phyloP scores from a whole-genome alignment of 35 echinoderm and acorn worm species.

The Patiria miniata region DNA sequence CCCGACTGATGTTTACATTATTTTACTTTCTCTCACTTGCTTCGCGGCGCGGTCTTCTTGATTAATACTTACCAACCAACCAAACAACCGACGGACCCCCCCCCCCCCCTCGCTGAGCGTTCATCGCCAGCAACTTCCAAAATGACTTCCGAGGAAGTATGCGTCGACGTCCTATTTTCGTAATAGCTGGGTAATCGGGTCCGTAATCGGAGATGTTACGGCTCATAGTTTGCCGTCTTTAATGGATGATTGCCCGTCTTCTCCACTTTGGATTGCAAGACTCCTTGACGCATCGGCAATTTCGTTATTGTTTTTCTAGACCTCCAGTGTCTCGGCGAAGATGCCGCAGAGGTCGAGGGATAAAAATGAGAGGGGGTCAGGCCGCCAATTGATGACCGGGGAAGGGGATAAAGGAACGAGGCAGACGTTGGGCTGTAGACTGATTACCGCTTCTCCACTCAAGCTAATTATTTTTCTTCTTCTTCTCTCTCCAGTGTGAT shows the following conservation, averaged over 20 bases:
- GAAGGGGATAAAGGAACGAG: not conserved
- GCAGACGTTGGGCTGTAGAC: not conserved
- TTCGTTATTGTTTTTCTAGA: constrained; percentile 20
- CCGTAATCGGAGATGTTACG: constrained; percentile 25
- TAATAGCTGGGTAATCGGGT: constrained; percentile 28
- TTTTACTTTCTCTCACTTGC: constrained; percentile 8
- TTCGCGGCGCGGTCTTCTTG: too few species aligned
- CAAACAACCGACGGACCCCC: not conserved
- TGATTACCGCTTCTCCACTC: constrained; percentile 16
- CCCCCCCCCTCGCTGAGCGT: not conserved
- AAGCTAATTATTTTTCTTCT: constrained; percentile 13
- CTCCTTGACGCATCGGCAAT: constrained; percentile 19
- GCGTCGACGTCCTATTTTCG: constrained; percentile 31
- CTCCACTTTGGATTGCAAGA: constrained; percentile 12
- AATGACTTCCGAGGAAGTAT: constrained; percentile 3
- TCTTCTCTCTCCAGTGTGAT: constrained; percentile 63
- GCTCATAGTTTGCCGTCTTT: constrained; percentile 6
- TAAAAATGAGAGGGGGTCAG: constrained; percentile 6
- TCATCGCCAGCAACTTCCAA: not conserved
- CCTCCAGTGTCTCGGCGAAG: not conserved
- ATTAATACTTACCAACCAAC: not conserved
- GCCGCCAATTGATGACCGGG: constrained; percentile 23
- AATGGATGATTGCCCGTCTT: constrained; percentile 30
- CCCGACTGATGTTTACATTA: constrained; percentile 43
- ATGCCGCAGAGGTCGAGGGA: constrained; percentile 4